Conservation (phyloP, 2,113 vertebrate genomes). For the Noturus placidus region DNA sequence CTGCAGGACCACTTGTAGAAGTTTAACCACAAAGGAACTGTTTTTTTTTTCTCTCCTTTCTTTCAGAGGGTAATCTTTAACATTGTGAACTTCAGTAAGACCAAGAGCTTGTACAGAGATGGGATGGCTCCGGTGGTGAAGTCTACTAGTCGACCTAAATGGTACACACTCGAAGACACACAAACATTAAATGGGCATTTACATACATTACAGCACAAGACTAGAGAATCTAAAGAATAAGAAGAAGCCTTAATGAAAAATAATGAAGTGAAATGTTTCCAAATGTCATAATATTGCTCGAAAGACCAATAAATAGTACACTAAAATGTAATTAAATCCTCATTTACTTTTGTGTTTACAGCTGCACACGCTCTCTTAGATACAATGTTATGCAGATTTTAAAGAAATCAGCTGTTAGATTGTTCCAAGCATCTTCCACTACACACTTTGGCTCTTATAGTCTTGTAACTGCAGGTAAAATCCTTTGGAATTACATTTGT, state of each 20-base stretch:
- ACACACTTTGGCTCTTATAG: neutral
- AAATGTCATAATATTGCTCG: neutral
- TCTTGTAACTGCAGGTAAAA: neutral
- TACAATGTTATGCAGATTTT: neutral
- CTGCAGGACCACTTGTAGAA: neutral
- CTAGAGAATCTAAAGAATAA: neutral
- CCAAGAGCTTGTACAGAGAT: constrained; percentile 97
- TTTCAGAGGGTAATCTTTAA: constrained; percentile 97
- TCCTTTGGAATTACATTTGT: too few species aligned
- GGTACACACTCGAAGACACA: constrained; percentile 69
- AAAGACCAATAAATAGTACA: neutral
- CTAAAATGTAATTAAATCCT: neutral
- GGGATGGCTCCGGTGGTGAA: constrained; percentile 97
- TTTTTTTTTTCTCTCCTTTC: constrained; percentile 43
- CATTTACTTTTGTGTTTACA: neutral
- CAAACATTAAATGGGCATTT: neutral
- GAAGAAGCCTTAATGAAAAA: neutral
- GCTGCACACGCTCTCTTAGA: neutral
- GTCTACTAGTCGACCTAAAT: constrained; percentile 93
- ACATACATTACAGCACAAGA: neutral
- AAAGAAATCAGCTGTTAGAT: neutral
- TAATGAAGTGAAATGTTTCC: neutral
- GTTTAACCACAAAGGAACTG: constrained; percentile 16
- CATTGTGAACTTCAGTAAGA: constrained; percentile 98
- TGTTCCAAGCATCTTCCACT: neutral